These are phyloP conservation scores for Synergus umbraculus DNA, from an alignment of 2,888 invertebrate species.

Conservation along the genomic window DNA sequence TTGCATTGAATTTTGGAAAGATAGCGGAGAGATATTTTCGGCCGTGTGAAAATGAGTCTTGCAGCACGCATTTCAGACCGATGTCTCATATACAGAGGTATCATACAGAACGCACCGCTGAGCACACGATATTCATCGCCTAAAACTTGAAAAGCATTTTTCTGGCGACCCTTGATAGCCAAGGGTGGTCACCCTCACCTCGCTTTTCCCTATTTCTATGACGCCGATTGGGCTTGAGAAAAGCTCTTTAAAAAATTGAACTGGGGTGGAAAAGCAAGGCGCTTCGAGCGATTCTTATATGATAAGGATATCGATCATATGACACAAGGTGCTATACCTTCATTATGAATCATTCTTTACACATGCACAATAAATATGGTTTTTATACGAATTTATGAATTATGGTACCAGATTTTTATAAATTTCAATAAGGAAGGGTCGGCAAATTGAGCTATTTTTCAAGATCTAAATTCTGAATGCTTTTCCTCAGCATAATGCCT, in stretches of 20 bases:
- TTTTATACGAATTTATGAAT: constrained; percentile 6
- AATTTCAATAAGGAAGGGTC: neutral
- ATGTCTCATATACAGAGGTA: constrained; percentile 10
- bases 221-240: neutral
- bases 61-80: neutral
- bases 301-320: neutral
- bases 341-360: neutral
- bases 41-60: neutral
- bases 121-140: constrained; percentile 8
- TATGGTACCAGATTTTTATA: neutral
- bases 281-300: constrained; percentile 7
- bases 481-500: no score
- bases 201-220: constrained; percentile 30
- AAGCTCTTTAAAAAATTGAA: neutral
- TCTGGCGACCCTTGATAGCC: constrained; percentile 15
- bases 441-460: neutral
- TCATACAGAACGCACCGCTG: constrained; percentile 17
- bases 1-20: neutral
- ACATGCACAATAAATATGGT: neutral
- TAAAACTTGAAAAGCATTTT: constrained; percentile 23
- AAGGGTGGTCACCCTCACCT: constrained; percentile 20
- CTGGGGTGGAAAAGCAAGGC: neutral
- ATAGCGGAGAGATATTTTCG: neutral
- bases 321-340: constrained; percentile 15
- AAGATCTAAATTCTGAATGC: neutral